Evolutionary conservation across 2,888 invertebrate species (phyloP).

Genomic region (Morpho achilles): DNA sequence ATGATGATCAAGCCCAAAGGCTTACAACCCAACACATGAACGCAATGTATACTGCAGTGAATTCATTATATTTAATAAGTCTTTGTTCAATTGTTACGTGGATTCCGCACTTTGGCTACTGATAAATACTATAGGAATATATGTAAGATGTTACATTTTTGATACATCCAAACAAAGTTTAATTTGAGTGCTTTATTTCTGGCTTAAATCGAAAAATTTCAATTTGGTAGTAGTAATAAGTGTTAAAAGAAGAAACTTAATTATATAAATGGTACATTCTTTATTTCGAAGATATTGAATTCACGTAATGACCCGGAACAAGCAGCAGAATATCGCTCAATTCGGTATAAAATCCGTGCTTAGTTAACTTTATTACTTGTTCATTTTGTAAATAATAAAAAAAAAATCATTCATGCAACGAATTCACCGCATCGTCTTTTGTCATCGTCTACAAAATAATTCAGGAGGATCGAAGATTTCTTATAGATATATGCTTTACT

Average conservation of each 20-base stretch:
- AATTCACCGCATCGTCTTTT: slow-evolving; percentile 36
- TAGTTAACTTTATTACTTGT: slow-evolving; percentile 30
- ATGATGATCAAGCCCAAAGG: slow-evolving; percentile 96
- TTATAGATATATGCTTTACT: neutral
- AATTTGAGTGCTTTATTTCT: too few relatives aligned
- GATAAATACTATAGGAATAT: neutral
- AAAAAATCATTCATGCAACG: slow-evolving; percentile 37
- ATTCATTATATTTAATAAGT: slow-evolving; percentile 38
- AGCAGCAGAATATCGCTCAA: slow-evolving; percentile 56
- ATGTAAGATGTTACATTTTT: too few relatives aligned
- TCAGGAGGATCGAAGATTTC: slow-evolving; percentile 9
- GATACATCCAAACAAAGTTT: too few relatives aligned
- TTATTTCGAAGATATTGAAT: slow-evolving; percentile 36
- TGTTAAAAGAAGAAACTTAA: too few relatives aligned
- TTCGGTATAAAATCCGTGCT: slow-evolving; percentile 27
- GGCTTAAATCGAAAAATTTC: too few relatives aligned
- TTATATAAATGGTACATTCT: neutral
- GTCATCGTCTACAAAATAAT: slow-evolving; percentile 29
- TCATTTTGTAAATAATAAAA: slow-evolving; percentile 60
- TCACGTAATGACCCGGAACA: slow-evolving; percentile 60
- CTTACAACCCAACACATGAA: slow-evolving; percentile 72
- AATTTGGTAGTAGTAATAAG: too few relatives aligned
- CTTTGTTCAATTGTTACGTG: slow-evolving; percentile 66
- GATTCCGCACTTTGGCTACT: slow-evolving; percentile 41
- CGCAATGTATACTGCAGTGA: slow-evolving; percentile 13